Evolutionary conservation across 1,140 invertebrate species (phyloP), one percentile per base, ranked within the genome.

Genomic region (Calosoma granatense): DNA sequence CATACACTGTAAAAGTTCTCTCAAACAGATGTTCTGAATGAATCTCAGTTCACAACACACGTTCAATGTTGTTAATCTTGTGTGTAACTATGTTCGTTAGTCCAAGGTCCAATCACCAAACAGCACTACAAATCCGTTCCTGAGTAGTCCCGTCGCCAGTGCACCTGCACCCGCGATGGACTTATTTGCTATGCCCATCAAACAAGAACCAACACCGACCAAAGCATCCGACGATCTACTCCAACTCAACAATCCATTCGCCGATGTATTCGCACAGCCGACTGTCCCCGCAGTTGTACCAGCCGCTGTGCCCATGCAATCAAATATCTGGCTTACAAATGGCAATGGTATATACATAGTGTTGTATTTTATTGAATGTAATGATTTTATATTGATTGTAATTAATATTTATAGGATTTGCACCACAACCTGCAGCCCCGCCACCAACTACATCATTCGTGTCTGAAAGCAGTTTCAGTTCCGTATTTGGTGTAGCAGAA

Each of bases 201-300:
- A 63, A 52, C 63, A 66, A 55, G 59, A 64, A 2, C 60, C 65
- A 60, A 15, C 65, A 51, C 47, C 59, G 26, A 66, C 59, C 61
- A 91, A 87, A 75, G 87, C 90, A 20, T 92, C 90, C 4, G 92
- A 94, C 67, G 93, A 95, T 76, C 76, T 95, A 57, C 78, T 96
- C 26, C 88, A 92, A 66, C 74, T 95, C 61, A 86, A 82, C 51
- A 96, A 95, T 80, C 93, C 93, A 20, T 96, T 95, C 72, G 86
- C 88, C 23, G 89, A 94, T 67, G 90, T 90, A 76, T 90, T 92
- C 70, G 79, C 80, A 51, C 71, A 76, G 26, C 73, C 74, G 58
- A 57, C 72, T 26, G 56, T 58, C n/a, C 62, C 62, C 26, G 64
- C 68, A 57, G 17, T 12, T 11, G 67, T 70, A 63, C 65, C 67